phyloP scores from a whole-genome alignment of 2,888 invertebrate species.

The Pyrochroa serraticornis region DNA sequence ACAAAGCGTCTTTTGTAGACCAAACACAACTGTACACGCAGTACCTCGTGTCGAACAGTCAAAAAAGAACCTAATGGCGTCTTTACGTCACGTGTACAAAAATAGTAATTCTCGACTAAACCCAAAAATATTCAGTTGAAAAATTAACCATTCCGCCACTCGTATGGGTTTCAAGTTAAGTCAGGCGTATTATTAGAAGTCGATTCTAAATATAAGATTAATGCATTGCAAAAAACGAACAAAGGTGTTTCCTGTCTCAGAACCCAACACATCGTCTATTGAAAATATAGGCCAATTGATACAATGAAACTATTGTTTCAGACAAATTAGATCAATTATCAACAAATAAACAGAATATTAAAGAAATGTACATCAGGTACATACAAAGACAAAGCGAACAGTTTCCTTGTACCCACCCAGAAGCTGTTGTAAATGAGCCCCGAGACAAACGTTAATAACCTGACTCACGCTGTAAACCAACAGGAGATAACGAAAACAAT shows the following conservation, averaged over 20 bases:
- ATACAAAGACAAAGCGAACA: too few species aligned
- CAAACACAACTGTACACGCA: neutral
- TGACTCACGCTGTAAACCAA: too few species aligned
- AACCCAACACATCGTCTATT: neutral
- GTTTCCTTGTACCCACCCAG: too few species aligned
- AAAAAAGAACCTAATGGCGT: too few species aligned
- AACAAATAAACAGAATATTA: neutral
- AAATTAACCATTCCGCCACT: slow-evolving; percentile 8
- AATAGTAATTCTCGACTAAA: slow-evolving; percentile 1
- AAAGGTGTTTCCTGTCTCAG: slow-evolving; percentile 15
- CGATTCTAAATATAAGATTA: slow-evolving; percentile 19
- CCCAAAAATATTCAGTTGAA: slow-evolving; percentile 10
- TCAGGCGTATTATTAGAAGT: slow-evolving; percentile 16
- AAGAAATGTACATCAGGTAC: neutral
- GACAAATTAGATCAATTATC: slow-evolving; percentile 12
- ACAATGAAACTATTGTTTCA: slow-evolving; percentile 15
- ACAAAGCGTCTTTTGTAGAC: slow-evolving; percentile 5
- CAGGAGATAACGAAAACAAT: too few species aligned
- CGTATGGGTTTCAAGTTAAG: slow-evolving; percentile 10
- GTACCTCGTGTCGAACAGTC: too few species aligned
- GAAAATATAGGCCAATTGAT: slow-evolving; percentile 5
- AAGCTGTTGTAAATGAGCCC: too few species aligned
- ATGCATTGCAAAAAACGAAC: slow-evolving; percentile 18
- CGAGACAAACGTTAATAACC: too few species aligned
- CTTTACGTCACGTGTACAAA: slow-evolving; percentile 6